Conservation (phyloP, 2,113 vertebrate species). For the Pithys albifrons region DNA sequence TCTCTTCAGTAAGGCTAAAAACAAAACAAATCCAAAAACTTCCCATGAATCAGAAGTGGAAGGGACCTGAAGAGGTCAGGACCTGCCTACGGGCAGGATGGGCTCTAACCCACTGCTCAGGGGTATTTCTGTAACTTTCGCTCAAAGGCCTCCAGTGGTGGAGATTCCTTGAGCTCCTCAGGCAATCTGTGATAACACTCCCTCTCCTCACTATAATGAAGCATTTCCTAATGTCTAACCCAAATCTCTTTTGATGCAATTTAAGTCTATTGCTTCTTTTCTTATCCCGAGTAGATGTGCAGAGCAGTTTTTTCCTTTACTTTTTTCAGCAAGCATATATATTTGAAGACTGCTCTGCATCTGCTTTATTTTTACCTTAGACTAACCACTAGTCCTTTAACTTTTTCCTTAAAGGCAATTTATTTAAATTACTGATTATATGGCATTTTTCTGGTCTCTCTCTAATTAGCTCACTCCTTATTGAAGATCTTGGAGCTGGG, state of each 20-base stretch:
- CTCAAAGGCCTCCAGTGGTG: background rate
- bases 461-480: background rate
- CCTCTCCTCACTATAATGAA: background rate
- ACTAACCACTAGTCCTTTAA: background rate
- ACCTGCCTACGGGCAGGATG: background rate
- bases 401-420: background rate
- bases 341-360: background rate
- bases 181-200: background rate
- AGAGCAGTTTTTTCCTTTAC: background rate
- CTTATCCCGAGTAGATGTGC: background rate
- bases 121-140: background rate
- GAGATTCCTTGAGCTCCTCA: background rate
- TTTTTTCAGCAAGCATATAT: background rate
- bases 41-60: background rate
- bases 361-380: background rate
- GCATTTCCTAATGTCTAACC: background rate
- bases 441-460: background rate
- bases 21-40: background rate
- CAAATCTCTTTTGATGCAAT: slow-evolving; percentile 7
- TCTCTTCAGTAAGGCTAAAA: background rate
- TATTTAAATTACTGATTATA: background rate
- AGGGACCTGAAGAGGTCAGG: background rate
- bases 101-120: background rate
- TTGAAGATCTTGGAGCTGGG: background rate
- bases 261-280: background rate